phyloP scores from a whole-genome alignment of 2,113 vertebrate species.

The Brachypodius melanocephalos region DNA sequence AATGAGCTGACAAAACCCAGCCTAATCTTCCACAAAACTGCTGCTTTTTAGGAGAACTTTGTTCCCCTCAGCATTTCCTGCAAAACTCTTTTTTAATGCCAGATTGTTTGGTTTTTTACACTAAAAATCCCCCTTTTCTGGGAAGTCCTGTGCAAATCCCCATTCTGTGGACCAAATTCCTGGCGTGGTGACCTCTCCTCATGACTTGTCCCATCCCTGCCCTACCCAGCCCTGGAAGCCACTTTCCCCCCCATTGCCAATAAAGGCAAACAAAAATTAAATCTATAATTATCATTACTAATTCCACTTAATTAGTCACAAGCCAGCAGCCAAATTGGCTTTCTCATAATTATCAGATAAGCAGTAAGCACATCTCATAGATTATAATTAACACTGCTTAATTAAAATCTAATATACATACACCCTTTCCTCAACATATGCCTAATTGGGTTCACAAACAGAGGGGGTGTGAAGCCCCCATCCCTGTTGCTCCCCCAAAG shows the following conservation, averaged over 20 bases:
- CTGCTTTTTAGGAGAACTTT: neutral
- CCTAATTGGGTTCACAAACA: conserved; percentile 74
- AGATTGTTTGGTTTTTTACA: rapidly evolving
- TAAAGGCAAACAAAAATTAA: conserved; percentile 79
- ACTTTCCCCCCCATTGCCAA: conserved; percentile 65
- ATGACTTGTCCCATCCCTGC: neutral
- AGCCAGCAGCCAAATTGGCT: conserved; percentile 84
- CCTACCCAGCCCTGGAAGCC: neutral
- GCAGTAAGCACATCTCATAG: conserved; percentile 84
- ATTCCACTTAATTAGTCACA: conserved; percentile 86
- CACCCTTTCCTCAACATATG: conserved; percentile 75
- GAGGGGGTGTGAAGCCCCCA: conserved; percentile 29
- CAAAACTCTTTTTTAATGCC: neutral
- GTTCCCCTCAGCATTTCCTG: neutral
- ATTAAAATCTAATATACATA: conserved; percentile 85
- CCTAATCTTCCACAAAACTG: rapidly evolving
- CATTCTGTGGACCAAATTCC: neutral
- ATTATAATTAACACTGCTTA: conserved; percentile 87
- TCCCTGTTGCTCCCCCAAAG: neutral
- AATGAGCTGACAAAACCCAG: neutral
- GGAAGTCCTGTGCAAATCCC: neutral
- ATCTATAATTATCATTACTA: conserved; percentile 86
- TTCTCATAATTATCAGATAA: conserved; percentile 87
- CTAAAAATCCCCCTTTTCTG: neutral
- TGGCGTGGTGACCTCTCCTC: neutral